Evolutionary conservation across 2,888 invertebrate species (phyloP), one percentile per base, ranked within the genome.

Genomic region (Ophion obscuratus): DNA sequence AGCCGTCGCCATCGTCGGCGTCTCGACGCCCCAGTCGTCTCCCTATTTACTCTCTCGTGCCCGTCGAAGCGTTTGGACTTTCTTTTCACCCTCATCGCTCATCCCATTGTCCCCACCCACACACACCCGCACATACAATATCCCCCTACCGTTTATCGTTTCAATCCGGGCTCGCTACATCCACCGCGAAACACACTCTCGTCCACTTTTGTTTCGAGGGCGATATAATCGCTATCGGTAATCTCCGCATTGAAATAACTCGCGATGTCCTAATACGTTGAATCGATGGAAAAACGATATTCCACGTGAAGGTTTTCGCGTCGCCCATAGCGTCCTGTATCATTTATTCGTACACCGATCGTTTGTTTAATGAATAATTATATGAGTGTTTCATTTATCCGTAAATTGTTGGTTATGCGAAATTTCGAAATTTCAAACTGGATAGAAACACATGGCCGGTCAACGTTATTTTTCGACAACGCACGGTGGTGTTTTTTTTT

Each of bases 41-140:
- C 89, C 66, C 90, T 92, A 90, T 92, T 92, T 92, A 91, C 92
- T 90, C 90, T 91, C 89, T 88, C 88, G 88, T 85, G 89, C 86
- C 87, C 91, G 40, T 59, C 66, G 83, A 84, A 80, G 82, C 87
- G 81, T 87, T 88, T 83, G 86, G 74, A 83, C 85, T 82, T 80
- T 83, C 75, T 59, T 67, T 66, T 66, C 62, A 76, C 73, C 64
- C 74, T 61, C n/a, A 74, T 70, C 75, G 70, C 31, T 40, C 78
- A 66, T 27, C 76, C 67, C 40, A 67, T 47, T 62, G 31, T 66
- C 36, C 76, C 77, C 68, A 47, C 31, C 47, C 47, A 79, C 47
- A 80, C 40, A 61, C 9, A 59, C 71, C 73, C 70, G 66, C 77
- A 64, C 71, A 76, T 20, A 81, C 61, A 53, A 40, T 81, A 74